Evolutionary conservation across 2,888 invertebrate genomes (phyloP), one percentile per base, ranked within the genome.

Genomic region (Alviniconcha strummeri): DNA sequence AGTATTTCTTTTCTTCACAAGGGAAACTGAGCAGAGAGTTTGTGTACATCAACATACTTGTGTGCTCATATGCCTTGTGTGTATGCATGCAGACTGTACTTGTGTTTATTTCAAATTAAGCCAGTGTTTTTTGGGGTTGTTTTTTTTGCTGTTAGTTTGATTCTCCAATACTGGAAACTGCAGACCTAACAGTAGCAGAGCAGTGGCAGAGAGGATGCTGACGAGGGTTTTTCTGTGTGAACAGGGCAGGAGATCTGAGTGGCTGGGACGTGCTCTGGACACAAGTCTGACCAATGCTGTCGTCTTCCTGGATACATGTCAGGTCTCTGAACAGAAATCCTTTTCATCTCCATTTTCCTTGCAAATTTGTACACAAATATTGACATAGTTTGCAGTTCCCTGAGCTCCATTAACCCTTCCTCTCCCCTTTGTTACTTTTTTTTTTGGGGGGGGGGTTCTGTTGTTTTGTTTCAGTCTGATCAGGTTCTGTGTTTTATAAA

Each of bases 241-340:
- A n/a, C 17, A n/a, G 69, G 15, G 17, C 17, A 15, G 7, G 17
- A n/a, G 17, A 7, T 13, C 6, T 13, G 69, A n/a, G 69, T 69
- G 69, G 15, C 17, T 69, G 69, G 15, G n/a, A n/a, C 6, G 15
- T 6, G 15, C 17, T 69, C 17, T 69, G 69, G 69, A 69, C 69
- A 69, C 69, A 69, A 13, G 69, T 69, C 69, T 69, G 69, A 6
- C 69, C 69, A 69, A 69, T 69, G 69, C n/a, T 69, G 69, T 69
- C 17, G 6, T 69, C 69, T 69, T 69, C 17, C 69, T 69, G 6
- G 69, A 69, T 17, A 69, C 69, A 15, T n/a, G 69, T 17, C 13
- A 69, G 69, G 69, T 69, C n/a, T 69, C 64, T 64, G 11, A 9
- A 13, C 64, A 15, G 64, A 64, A 13, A 9, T 15, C 64, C 64